phyloP scores from a whole-genome alignment of 1,140 invertebrate genomes.

The Drosophila murphyi region DNA sequence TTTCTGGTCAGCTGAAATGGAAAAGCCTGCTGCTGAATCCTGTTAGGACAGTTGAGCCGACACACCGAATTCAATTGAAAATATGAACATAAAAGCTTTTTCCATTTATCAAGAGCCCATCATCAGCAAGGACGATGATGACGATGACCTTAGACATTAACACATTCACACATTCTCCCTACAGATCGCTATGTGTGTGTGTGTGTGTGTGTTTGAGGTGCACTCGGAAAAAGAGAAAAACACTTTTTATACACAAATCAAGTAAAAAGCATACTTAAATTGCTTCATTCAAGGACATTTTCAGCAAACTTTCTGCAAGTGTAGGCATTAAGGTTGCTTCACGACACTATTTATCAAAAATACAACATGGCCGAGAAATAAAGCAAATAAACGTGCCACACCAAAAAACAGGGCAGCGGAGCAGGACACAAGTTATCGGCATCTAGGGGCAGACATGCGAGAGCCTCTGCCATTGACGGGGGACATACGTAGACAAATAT shows the following conservation, averaged over 20 bases:
- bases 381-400: slow-evolving; percentile 68
- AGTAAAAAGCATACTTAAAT: no score
- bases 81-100: slow-evolving; percentile 77
- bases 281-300: no score
- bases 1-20: slow-evolving; percentile 10
- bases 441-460: slow-evolving; percentile 43
- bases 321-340: background rate
- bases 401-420: slow-evolving; percentile 50
- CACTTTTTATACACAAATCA: background rate
- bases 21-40: slow-evolving; percentile 8
- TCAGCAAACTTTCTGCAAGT: background rate
- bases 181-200: background rate
- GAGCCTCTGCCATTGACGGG: slow-evolving; percentile 72
- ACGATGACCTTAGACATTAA: slow-evolving; percentile 76
- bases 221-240: background rate
- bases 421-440: slow-evolving; percentile 68
- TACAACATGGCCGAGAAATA: slow-evolving; percentile 31
- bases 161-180: slow-evolving; percentile 64
- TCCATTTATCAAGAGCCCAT: slow-evolving; percentile 61
- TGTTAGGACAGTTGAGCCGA: slow-evolving; percentile 39
- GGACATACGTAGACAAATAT: slow-evolving; percentile 43
- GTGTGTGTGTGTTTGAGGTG: background rate
- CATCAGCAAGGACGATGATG: slow-evolving; percentile 20
- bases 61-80: slow-evolving; percentile 66
- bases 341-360: slow-evolving; percentile 59